These are phyloP conservation scores for Platyura marginata DNA, from an alignment of 1,140 invertebrate species.

Conservation along the genomic window DNA sequence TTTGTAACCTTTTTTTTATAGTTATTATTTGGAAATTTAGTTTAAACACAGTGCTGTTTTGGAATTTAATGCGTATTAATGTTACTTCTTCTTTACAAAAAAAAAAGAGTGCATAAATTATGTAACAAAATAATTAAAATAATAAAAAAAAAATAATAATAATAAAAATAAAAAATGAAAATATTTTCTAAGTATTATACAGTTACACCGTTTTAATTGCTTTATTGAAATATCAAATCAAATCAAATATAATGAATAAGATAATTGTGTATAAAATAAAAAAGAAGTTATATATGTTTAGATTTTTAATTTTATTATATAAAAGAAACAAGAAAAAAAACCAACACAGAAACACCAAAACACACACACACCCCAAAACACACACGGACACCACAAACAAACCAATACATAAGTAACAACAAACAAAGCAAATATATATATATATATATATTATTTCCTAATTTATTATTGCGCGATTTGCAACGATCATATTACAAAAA, in stretches of 20 bases:
- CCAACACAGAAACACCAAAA: too few relatives aligned
- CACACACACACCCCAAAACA: too few relatives aligned
- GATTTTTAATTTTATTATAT: too few relatives aligned
- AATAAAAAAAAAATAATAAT: background rate
- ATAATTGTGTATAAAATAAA: background rate
- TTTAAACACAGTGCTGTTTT: background rate
- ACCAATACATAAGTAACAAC: too few relatives aligned
- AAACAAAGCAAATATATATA: too few relatives aligned
- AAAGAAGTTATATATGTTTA: too few relatives aligned
- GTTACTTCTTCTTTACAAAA: background rate
- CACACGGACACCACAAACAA: too few relatives aligned
- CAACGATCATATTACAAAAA: too few relatives aligned
- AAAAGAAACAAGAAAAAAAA: too few relatives aligned
- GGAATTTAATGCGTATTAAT: background rate
- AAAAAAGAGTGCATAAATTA: background rate
- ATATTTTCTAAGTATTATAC: background rate
- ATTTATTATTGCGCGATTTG: too few relatives aligned
- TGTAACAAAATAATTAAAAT: too few relatives aligned
- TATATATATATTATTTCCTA: too few relatives aligned
- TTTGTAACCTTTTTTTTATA: conserved; percentile 42
- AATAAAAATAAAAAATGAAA: background rate
- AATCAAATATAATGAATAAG: background rate
- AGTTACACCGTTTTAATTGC: background rate
- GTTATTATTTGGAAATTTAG: background rate
- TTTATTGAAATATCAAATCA: background rate